These are phyloP conservation scores for Paradisaea rubra DNA, from an alignment of 2,113 vertebrate species.

Conservation along the genomic window DNA sequence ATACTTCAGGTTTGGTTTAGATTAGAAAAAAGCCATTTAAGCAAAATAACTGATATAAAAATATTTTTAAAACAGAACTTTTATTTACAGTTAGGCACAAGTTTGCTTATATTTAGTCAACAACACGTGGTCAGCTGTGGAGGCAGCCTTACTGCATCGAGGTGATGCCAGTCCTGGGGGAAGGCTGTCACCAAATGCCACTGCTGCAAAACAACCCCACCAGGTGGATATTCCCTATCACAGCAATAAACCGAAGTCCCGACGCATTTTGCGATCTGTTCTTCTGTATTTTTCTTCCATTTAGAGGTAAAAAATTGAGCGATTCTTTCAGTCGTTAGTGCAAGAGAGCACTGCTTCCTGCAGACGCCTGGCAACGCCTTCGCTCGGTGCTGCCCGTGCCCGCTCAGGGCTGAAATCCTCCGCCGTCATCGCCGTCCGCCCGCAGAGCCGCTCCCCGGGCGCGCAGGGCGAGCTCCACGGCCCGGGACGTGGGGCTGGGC, in stretches of 20 bases:
- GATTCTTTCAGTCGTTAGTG: not conserved
- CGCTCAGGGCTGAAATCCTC: fast-evolving
- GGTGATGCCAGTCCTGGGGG: no score
- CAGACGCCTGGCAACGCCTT: fast-evolving
- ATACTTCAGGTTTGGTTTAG: not conserved
- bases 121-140: not conserved
- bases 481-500: not conserved
- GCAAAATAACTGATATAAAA: not conserved
- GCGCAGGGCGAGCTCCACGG: slow-evolving; percentile 1
- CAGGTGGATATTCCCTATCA: fast-evolving
- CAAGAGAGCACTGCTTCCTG: not conserved
- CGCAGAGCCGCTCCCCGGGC: slow-evolving; percentile 14
- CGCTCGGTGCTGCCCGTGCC: fast-evolving
- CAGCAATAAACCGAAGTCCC: not conserved
- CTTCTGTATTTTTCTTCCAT: not conserved
- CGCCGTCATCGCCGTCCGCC: fast-evolving
- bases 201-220: not conserved
- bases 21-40: not conserved
- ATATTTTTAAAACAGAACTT: not conserved
- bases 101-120: not conserved
- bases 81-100: not conserved
- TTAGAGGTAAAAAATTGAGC: not conserved
- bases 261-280: not conserved
- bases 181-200: not conserved
- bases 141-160: fast-evolving